Evolutionary conservation across 2,888 invertebrate species (phyloP).

Genomic region (Drosophila limbata): DNA sequence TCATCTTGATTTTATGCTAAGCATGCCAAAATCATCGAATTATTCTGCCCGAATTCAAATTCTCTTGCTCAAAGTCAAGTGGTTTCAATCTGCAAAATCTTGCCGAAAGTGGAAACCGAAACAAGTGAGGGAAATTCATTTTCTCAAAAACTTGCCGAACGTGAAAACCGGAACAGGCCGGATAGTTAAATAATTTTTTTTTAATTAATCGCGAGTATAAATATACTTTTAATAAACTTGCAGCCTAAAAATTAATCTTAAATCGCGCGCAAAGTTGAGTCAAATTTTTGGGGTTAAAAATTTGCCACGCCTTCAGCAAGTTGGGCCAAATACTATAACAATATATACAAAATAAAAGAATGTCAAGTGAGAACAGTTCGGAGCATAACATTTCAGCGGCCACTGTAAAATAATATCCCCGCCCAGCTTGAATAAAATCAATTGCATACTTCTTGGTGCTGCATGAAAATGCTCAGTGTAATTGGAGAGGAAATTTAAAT

Average conservation of each 20-base stretch:
- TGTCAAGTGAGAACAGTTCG: background rate
- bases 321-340: background rate
- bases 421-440: constrained; percentile 5
- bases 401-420: constrained; percentile 27
- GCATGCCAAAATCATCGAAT: too few species aligned
- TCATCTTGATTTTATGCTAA: too few species aligned
- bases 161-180: too few species aligned
- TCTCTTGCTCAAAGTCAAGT: too few species aligned
- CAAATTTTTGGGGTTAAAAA: background rate
- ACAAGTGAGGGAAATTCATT: too few species aligned
- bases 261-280: constrained; percentile 6
- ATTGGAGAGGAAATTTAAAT: background rate
- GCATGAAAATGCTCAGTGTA: constrained; percentile 38
- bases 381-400: constrained; percentile 22
- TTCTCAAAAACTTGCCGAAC: too few species aligned
- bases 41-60: too few species aligned
- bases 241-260: constrained; percentile 5
- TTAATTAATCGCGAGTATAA: background rate
- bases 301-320: constrained; percentile 19
- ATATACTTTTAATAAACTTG: background rate
- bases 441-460: constrained; percentile 53
- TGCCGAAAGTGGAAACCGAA: too few species aligned
- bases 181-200: background rate
- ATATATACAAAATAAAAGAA: background rate
- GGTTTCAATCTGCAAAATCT: too few species aligned